Base-by-base conservation (phyloP, 2,797 vertebrate species). In the Pseudotriccus pelzelni region DNA sequence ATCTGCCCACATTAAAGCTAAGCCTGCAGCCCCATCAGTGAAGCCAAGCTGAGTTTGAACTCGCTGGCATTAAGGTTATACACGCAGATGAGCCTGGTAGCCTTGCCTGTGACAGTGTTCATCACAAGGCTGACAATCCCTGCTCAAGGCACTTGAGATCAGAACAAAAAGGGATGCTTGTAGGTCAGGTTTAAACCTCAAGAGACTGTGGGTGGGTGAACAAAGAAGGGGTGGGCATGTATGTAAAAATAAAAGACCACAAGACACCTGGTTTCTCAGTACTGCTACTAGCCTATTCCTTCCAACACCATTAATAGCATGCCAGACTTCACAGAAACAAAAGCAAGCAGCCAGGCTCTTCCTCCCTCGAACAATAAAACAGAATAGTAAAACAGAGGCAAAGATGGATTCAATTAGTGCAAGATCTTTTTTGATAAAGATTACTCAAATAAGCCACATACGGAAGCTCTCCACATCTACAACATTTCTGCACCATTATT, bases 361-460 rank as follows among this genome's bases (percentile, higher is more conserved):
- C 79, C 89, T 94, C 91, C 93, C 79, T 84, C 49, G 1, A 80
- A 80, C 67, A 91, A 91, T 78, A 63, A 93, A 94, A 93, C 6
- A 87, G 84, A 64, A 80, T 58, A 93, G 82, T 85, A 56, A 49
- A 90, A 47, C 44, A 93, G 93, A 90, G 69, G 56, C 62, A 92
- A 70, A 90, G 88, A 92, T 7, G 41, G 82, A 96, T 93, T 97
- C 96, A 95, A 91, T 96, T 95, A 97, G 90, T 78, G 88, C 60
- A 44, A 96, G 96, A 96, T 94, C 63, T 88, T 96, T 92, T 94
- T 96, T 94, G 93, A 90, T 84, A 89, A 94, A 92, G 91, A 90
- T 96, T 95, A 93, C 93, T 97, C 94, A 94, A 96, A 95, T 95
- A 92, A 93, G 60, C 50, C 55, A 78, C n/a, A 44, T 49, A 84